Evolutionary conservation across 1,140 invertebrate genomes (phyloP).

Genomic region (Temnothorax curvispinosus): DNA sequence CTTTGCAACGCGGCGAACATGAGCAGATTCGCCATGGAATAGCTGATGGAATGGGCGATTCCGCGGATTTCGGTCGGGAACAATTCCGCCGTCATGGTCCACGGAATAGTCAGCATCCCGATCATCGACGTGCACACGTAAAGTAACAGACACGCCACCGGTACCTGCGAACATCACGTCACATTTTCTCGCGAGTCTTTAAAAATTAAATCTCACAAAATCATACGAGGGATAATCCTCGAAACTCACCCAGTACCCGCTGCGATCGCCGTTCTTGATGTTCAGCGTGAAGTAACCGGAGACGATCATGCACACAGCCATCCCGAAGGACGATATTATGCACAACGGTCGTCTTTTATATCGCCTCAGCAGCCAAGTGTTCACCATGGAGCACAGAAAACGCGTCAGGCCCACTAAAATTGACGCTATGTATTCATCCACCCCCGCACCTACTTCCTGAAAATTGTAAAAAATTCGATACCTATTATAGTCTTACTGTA

Average conservation of each 20-base stretch:
- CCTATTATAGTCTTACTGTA: background rate
- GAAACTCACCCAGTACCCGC: slow-evolving; percentile 74
- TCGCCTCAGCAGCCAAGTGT: slow-evolving; percentile 85
- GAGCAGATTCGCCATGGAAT: slow-evolving; percentile 86
- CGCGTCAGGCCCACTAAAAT: slow-evolving; percentile 89
- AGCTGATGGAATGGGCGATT: slow-evolving; percentile 86
- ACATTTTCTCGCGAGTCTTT: background rate
- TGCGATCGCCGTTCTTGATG: slow-evolving; percentile 80
- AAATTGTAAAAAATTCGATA: slow-evolving; percentile 57
- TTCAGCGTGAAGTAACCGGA: slow-evolving; percentile 86
- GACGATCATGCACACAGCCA: slow-evolving; percentile 86
- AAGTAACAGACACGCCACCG: slow-evolving; percentile 84
- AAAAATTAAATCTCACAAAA: background rate
- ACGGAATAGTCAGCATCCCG: slow-evolving; percentile 87
- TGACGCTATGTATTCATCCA: slow-evolving; percentile 86
- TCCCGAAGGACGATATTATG: slow-evolving; percentile 85
- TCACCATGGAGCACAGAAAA: slow-evolving; percentile 87
- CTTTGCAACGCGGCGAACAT: slow-evolving; percentile 87
- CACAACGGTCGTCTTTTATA: slow-evolving; percentile 86
- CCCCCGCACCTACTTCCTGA: slow-evolving; percentile 84
- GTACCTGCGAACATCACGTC: slow-evolving; percentile 67
- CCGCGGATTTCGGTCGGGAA: slow-evolving; percentile 88
- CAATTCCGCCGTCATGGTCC: slow-evolving; percentile 88
- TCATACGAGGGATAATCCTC: background rate
- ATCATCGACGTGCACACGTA: slow-evolving; percentile 87